Evolutionary conservation across 2,113 vertebrate species (phyloP), one percentile per base, ranked within the genome.

Genomic region (Scopus umbretta): DNA sequence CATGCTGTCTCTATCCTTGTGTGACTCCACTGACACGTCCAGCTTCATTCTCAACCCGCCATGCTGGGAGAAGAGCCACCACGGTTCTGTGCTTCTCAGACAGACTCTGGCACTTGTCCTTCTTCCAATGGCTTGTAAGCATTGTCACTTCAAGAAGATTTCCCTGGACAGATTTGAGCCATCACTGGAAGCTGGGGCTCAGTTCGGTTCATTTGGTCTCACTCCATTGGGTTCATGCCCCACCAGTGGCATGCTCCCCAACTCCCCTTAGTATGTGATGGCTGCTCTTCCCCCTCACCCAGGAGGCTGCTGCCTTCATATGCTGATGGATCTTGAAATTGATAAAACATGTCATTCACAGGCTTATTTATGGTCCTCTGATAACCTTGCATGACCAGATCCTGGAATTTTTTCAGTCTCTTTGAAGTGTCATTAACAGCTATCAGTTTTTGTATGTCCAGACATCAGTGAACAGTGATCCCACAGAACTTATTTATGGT

Each of bases 251-350:
- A 16, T 6, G n/a, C 61, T 55, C 27, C 12, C 36, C 45, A 71
- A 4, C n/a, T 61, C 22, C 34, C n/a, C 34, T 45, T 53, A 14
- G 3, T 43, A 23, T 14, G 19, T 15, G 47, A 47, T 1, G 5
- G 4, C 12, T 43, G 53, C 19, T 71, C 36, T 71, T 62, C 9
- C 15, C 23, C 30, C 18, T 90, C 16, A 40, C 7, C 21, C n/a
- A 70, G 45, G 25, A 34, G 26, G 5, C 12, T 58, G 18, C n/a
- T 75, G 21, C 18, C 32, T 80, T 86, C 59, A 19, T 20, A 25
- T 0, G 0, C 47, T 61, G 18, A n/a, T n/a, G n/a, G 42, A 42
- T 68, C 18, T 72, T 93, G 34, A 90, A 86, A 86, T 0, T 70
- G 40, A 66, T 17, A 66, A 87, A 74, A 11, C 10, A 6, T 32